These are phyloP conservation scores for Acanthosepion lycidas DNA, from an alignment of 2,888 invertebrate species.

Conservation along the genomic window DNA sequence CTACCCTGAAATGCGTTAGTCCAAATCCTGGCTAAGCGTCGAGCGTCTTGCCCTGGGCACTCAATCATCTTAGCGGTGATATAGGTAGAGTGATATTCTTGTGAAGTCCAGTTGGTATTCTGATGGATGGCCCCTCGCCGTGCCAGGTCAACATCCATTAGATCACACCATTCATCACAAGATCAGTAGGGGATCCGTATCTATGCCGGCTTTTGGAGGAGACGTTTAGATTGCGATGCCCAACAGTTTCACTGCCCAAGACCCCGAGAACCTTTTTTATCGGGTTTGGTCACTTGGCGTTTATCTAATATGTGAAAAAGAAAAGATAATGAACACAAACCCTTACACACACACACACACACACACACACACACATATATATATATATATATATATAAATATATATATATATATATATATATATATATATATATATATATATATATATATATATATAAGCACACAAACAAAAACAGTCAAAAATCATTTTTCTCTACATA, in stretches of 20 bases:
- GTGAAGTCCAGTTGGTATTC: constrained; percentile 9
- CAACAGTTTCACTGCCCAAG: not conserved
- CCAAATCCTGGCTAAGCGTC: not conserved
- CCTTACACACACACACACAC: not conserved
- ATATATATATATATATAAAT: not conserved
- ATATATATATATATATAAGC: not conserved
- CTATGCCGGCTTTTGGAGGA: not conserved
- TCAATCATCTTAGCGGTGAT: not conserved
- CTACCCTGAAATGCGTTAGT: not conserved
- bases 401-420: not conserved
- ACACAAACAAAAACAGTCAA: too few species aligned
- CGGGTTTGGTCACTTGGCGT: not conserved
- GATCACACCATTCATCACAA: not conserved
- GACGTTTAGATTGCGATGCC: not conserved
- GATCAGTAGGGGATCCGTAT: not conserved
- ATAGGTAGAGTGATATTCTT: not conserved
- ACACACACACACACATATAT: not conserved
- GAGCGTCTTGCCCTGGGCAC: not conserved
- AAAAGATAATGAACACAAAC: not conserved
- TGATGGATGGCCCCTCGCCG: not conserved
- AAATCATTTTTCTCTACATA: too few species aligned
- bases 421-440: not conserved
- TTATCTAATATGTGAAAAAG: not conserved
- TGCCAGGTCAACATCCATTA: constrained; percentile 2
- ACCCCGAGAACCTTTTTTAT: not conserved